These are phyloP conservation scores for Nannoperca obscura DNA, from an alignment of 2,797 vertebrate species.

Conservation along the genomic window DNA sequence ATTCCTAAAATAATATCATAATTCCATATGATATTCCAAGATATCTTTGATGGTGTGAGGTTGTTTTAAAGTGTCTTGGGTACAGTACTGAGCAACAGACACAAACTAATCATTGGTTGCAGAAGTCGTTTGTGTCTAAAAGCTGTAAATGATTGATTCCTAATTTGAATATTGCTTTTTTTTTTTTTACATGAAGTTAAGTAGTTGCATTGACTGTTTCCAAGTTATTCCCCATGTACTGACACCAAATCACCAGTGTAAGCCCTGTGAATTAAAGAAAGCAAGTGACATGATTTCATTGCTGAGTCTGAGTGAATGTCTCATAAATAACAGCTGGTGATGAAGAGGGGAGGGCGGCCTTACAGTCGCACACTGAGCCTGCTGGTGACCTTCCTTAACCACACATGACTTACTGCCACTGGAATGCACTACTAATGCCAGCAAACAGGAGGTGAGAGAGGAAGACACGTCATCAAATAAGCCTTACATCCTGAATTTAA, in stretches of 20 bases:
- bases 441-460: no score
- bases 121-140: background rate
- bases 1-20: conserved; percentile 7
- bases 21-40: no score
- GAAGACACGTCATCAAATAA: no score
- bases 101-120: background rate
- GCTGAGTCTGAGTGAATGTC: background rate
- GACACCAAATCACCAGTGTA: background rate
- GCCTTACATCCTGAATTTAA: no score
- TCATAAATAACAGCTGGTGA: background rate
- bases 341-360: no score
- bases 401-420: no score
- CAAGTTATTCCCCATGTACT: background rate
- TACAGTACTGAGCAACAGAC: background rate
- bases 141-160: background rate
- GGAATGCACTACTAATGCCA: no score
- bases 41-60: background rate
- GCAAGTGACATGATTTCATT: background rate
- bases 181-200: background rate
- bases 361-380: no score
- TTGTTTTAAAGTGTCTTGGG: background rate
- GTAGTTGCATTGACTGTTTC: background rate
- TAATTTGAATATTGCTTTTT: background rate
- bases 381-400: no score
- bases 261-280: conserved; percentile 3